Evolutionary conservation across 2,113 vertebrate species (phyloP).

Genomic region (Lophochroa leadbeateri): DNA sequence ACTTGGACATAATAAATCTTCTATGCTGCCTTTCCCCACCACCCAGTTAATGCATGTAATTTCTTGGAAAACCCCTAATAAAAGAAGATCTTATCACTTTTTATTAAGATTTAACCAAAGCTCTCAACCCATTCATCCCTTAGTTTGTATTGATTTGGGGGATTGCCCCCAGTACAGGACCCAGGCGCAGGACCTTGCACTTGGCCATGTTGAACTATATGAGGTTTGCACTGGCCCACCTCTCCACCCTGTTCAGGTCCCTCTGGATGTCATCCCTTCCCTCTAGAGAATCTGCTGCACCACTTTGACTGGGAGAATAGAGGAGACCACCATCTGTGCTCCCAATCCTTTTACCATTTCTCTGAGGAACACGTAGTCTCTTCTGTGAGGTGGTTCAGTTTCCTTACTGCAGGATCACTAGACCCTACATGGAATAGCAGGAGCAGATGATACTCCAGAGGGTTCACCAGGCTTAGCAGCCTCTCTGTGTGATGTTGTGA

Average conservation of each 20-base stretch:
- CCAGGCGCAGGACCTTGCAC: background rate
- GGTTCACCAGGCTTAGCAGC: background rate
- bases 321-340: background rate
- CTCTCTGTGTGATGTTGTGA: rapidly evolving
- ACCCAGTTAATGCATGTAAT: background rate
- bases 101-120: background rate
- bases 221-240: background rate
- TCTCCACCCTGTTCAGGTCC: background rate
- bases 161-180: background rate
- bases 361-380: background rate
- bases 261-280: background rate
- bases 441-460: background rate
- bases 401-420: background rate
- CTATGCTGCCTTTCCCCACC: background rate
- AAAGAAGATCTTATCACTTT: background rate
- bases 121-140: background rate
- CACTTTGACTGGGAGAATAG: background rate
- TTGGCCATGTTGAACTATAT: background rate
- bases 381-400: background rate
- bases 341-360: background rate
- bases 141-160: background rate
- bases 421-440: background rate
- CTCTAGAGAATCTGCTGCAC: background rate
- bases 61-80: background rate
- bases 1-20: background rate